Base-by-base conservation (phyloP, 2,888 invertebrate genomes). In the Cephus pygmeus region DNA sequence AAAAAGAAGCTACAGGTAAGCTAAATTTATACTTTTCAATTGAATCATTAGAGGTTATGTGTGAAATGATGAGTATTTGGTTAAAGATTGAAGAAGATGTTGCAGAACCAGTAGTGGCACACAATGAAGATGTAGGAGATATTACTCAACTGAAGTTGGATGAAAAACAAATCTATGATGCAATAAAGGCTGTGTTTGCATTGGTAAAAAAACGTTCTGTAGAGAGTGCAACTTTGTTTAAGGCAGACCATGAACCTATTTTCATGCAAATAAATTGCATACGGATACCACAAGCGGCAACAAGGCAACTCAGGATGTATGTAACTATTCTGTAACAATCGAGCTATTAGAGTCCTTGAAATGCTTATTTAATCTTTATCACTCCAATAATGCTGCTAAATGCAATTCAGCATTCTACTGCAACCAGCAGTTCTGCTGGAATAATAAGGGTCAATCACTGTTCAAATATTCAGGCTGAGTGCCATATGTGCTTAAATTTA, bases 251-350 rank as follows among this genome's bases (percentile, higher is more conserved):
- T 30, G 91, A 92, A 79, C 92, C 93, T 15, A 92, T 95, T 85
- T 94, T 94, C 87, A 90, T 94, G 75, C 94, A 94, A 91, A 91
- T 95, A 34, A 92, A 92, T 35, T 93, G 94, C 79, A 93, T 95
- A 69, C 96, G 95, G 92, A 93, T 96, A 77, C 94, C 95, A 36
- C 93, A 93, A 81, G 92, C 92, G 56, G 92, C 94, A 3, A 93
- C 92, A 77, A 93, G 94, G 78, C 93, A 94, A 83, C 91, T 95
- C 6, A 94, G 94, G 90, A 91, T 96, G 94, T 95, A 92, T 93
- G 94, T 93, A 86, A 76, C 78, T 69, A 31, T 12, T 73, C 23
- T 23, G 2, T 9, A 56, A 23, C 23, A 1, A 56, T 56, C 3
- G 23, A 23, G 2, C 23, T 56, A 56, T 56, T 23, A 15, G 6